Evolutionary conservation across 2,797 vertebrate genomes (phyloP).

Genomic region (Myotis daubentonii): DNA sequence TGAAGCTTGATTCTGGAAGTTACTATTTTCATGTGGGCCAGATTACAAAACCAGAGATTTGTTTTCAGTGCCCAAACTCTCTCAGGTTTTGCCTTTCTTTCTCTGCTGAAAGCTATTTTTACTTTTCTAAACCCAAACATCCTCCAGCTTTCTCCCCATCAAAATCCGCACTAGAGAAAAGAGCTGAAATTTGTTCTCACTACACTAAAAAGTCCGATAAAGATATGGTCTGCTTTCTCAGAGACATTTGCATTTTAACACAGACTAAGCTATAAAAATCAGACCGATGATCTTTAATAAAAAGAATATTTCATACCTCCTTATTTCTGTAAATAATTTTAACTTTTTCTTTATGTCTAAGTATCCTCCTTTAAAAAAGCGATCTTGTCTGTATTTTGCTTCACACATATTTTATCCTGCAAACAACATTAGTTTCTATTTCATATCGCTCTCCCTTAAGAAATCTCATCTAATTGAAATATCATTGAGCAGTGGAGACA

Average conservation of each 20-base stretch:
- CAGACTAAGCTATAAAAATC: neutral
- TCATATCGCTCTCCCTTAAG: neutral
- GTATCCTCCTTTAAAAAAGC: neutral
- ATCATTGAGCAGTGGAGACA: neutral
- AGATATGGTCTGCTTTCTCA: neutral
- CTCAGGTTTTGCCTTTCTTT: neutral
- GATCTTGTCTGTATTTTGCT: neutral
- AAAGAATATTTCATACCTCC: neutral
- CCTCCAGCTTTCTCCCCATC: neutral
- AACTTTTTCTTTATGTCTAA: neutral
- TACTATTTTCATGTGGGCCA: neutral
- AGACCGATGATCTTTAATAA: neutral
- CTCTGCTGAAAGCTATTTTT: neutral
- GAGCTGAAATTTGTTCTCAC: neutral
- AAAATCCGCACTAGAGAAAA: neutral
- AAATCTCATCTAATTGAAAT: conserved; percentile 36
- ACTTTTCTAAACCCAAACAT: conserved; percentile 17
- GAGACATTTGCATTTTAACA: neutral
- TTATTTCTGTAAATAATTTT: neutral
- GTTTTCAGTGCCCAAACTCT: neutral
- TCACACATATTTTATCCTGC: neutral
- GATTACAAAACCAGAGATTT: neutral
- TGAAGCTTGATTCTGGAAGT: conserved; percentile 20
- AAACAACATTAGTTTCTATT: neutral
- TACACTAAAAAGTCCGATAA: neutral